Base-by-base conservation (phyloP, 1,140 invertebrate species). In the Eubasilissa regina region DNA sequence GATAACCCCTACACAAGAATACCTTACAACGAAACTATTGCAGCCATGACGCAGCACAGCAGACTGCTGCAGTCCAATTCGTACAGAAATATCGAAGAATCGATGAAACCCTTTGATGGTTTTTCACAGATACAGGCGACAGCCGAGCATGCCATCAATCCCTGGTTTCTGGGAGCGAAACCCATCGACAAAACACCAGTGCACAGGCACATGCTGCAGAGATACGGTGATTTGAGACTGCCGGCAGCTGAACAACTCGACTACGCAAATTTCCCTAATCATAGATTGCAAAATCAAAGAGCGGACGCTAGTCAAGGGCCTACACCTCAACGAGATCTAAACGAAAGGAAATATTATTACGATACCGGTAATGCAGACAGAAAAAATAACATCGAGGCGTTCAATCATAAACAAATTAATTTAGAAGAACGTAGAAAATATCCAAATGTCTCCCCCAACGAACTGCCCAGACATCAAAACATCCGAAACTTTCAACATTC, bases 391-490 rank as follows among this genome's bases (percentile, higher is more conserved):
- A 4, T 56, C 17, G 75, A 76, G n/a, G 10, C 15, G 1, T 58
- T 60, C 25, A 48, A 73, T 66, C 75, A 77, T 53, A 77, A 74
- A 53, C 51, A 72, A 48, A 35, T 1, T 6, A 6, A 6, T 35
- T 56, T 68, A 25, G 79, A 80, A 9, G 79, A 80, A 7, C 75
- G 79, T 72, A 74, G 79, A 62, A 80, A 80, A 76, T 80, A 70
- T 47, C 66, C n/a, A n/a, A 73, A 80, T n/a, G 74, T 35, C 10
- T 35, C 25, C 6, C 25, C 25, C 25, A 35, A 6, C 25, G n/a
- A n/a, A 44, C 15, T 17, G 21, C 8, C 15, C 55, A 45, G 12
- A 21, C 7, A 75, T 47, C 62, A n/a, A 55, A 75, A 4, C 56
- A 43, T 73, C 11, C 73, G 72, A 9, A 19, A 73, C n/a, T 77